Evolutionary conservation across 2,113 vertebrate genomes (phyloP), one percentile per base, ranked within the genome.

Genomic region (Tragelaphus buxtoni): DNA sequence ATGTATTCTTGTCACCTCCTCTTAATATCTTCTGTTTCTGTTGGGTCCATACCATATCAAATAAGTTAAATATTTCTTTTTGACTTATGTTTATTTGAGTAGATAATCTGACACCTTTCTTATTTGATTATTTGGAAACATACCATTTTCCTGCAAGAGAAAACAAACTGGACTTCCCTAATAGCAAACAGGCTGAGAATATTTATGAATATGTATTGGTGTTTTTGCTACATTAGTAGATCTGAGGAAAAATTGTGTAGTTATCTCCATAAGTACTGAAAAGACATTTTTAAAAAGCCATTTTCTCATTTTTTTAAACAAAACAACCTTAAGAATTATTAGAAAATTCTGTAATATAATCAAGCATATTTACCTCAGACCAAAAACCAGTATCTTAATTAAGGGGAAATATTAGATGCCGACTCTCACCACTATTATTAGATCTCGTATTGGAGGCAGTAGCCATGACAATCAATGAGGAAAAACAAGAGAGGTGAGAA

Each of bases 41-140:
- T 42, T 42, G 20, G 56, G 56, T 58, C 22, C 56, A 58, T 58
- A 26, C 56, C 56, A 58, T 58, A 58, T 58, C 60, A 63, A 63
- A 63, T 63, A 63, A 63, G 60, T 63, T 63, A 63, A 63, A 32
- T 63, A 63, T 58, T 58, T 24, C 56, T 58, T 58, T 85, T 96
- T 83, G 42, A 86, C 35, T 63, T 88, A 49, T 77, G 1, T 94
- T 28, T 81, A 65, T 77, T 69, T 11, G 0, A 84, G 28, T 82
- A 90, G 39, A n/a, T 94, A 82, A 88, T 91, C 69, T 96, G 53
- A 85, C 6, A 88, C 12, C 87, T n/a, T 83, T 60, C 35, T 96
- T 94, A 77, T 84, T 28, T 97, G 83, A 85, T 97, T 94, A 16
- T 83, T 91, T 91, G 60, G 74, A 94, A 90, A 76, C 39, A 63